phyloP scores from a whole-genome alignment of 2,888 invertebrate species.

The Dasypogon diadema region DNA sequence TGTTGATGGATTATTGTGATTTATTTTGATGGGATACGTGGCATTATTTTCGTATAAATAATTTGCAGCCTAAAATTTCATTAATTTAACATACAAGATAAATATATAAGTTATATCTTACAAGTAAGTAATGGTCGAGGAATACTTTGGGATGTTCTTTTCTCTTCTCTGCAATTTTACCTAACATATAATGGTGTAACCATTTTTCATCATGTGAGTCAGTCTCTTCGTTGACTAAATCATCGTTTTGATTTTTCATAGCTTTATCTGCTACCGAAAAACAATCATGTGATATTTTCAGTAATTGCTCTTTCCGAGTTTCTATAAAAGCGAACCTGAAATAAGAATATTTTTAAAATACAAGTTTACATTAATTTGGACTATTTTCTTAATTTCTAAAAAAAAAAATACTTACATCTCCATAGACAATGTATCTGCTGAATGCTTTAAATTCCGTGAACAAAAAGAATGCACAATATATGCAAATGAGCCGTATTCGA shows the following conservation, averaged over 20 bases:
- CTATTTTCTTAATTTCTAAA: too few relatives aligned
- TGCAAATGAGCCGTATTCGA: constrained; percentile 91
- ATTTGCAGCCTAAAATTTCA: constrained; percentile 75
- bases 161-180: constrained; percentile 92
- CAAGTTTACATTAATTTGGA: too few relatives aligned
- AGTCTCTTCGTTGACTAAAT: constrained; percentile 57
- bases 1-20: constrained; percentile 85
- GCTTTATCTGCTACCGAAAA: constrained; percentile 79
- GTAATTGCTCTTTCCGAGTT: constrained; percentile 82
- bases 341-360: not conserved
- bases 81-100: not conserved
- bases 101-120: constrained; percentile 59
- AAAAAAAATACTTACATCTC: constrained; percentile 69
- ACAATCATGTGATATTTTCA: constrained; percentile 82
- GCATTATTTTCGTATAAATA: constrained; percentile 84
- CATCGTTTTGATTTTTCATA: constrained; percentile 67
- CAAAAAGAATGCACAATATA: constrained; percentile 93
- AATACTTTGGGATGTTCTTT: constrained; percentile 80
- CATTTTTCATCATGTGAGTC: constrained; percentile 85
- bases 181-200: constrained; percentile 95
- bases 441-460: constrained; percentile 86
- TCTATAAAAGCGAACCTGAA: constrained; percentile 77
- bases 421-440: constrained; percentile 80
- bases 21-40: constrained; percentile 87
- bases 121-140: constrained; percentile 83